Base-by-base conservation (phyloP, 2,113 vertebrate genomes). In the Xyliphius kryptos region DNA sequence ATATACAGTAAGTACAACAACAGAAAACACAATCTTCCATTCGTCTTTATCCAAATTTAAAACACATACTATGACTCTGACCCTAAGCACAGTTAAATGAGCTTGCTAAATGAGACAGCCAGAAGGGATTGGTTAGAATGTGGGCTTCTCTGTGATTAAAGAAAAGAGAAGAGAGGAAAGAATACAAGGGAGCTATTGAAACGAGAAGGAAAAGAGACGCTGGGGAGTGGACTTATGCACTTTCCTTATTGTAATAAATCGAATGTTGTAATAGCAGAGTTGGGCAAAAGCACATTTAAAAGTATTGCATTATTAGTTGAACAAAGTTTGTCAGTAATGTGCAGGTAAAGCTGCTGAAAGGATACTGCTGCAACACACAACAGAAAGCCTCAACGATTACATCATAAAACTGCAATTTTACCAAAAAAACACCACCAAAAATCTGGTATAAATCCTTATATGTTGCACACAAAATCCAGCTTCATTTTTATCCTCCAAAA, bases 171-270 rank as follows among this genome's bases (percentile, higher is more conserved):
- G 26, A 49, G 44, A 11, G 15, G 10, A 62, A n/a, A 51, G 55
- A 43, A 54, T 46, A 52, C 48, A 26, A 49, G 49, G 32, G 60
- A 58, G 61, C 46, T 57, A 56, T 46, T 37, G 47, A 66, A 20
- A 57, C 56, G 50, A 14, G n/a, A 40, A 66, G 55, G 52, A 67
- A 75, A 63, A 68, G 51, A 51, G 44, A 53, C 56, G 66, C 41
- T 38, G 47, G 67, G 26, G 56, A 63, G 20, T 55, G 49, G 22
- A 57, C 46, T 51, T 56, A 43, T 60, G 67, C 26, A 41, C 37
- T 44, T 47, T 69, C 62, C 63, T 55, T 15, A 50, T 55, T 66
- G 74, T 63, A 52, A 68, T 76, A 62, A 63, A 76, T 69, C 51
- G 65, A 71, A 71, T 60, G 58, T 37, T 58, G 59, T 67, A 66